A percentile compares a stretch with the other conserved stretches of the same genome.
These are phyloP conservation scores for Ethmia dodecea DNA, from an alignment of 2,888 invertebrate species.

Conservation along the genomic window DNA sequence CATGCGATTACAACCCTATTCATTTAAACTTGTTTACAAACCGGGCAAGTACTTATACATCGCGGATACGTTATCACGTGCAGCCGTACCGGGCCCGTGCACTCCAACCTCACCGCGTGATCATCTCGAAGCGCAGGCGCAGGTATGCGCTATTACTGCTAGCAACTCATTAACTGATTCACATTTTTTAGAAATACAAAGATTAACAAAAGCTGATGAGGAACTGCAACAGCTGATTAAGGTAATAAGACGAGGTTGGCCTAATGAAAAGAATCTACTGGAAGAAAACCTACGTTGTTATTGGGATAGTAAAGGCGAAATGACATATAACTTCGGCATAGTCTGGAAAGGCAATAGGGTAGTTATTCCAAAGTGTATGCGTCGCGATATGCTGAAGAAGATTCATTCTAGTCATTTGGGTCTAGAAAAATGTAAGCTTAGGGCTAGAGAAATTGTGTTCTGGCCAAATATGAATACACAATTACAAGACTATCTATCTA, in stretches of 20 bases:
- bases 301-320: slow-evolving; percentile 12
- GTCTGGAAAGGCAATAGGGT: slow-evolving; percentile 4
- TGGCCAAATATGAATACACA: slow-evolving; percentile 18
- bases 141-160: slow-evolving; percentile 8
- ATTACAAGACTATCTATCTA: slow-evolving; percentile 10
- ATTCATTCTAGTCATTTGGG: slow-evolving; percentile 7
- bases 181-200: slow-evolving; percentile 10
- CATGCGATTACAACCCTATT: slow-evolving; percentile 13
- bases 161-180: slow-evolving; percentile 10
- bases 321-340: slow-evolving; percentile 1
- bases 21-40: slow-evolving; percentile 8
- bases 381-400: slow-evolving; percentile 3
- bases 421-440: slow-evolving; percentile 12
- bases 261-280: slow-evolving; percentile 7
- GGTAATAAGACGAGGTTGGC: slow-evolving; percentile 10
- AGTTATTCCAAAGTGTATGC: slow-evolving; percentile 1
- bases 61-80: slow-evolving; percentile 13
- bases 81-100: no score
- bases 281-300: slow-evolving; percentile 7
- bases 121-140: slow-evolving; percentile 3
- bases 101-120: neutral
- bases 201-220: slow-evolving; percentile 1
- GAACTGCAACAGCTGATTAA: slow-evolving; percentile 1
- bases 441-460: slow-evolving; percentile 15
- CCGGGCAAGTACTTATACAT: slow-evolving; percentile 15